Evolutionary conservation across 1,140 invertebrate species (phyloP), one percentile per base, ranked within the genome.

Genomic region (Drepana arcuata): DNA sequence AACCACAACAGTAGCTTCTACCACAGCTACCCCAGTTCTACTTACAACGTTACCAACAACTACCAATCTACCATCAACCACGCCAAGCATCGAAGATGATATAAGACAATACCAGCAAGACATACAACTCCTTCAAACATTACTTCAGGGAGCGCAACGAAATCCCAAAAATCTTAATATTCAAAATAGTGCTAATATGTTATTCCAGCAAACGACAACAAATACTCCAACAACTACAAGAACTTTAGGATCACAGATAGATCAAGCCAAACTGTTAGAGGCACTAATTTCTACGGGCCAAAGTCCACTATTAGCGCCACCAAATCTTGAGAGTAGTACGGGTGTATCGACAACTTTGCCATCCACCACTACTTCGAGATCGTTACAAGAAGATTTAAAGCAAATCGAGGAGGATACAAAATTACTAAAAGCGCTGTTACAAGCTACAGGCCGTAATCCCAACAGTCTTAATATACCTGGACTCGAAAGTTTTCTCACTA

Each of bases 401-500:
- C 53, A 57, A 16, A 48, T 57, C 24, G 48, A 57, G 34, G 48
- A 52, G 34, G 53, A 57, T 25, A 58, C 59, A 12, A 72, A 66
- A 50, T 40, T 74, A 28, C 42, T 77, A 32, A 66, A 77, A 56
- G 61, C 65, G 9, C 43, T 73, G 14, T 52, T 77, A 32, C 41
- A 34, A 35, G 50, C 41, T 29, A 57, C 54, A 27, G 57, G 49
- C 5, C 56, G 61, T 44, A 59, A 66, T 35, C 43, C 47, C 13
- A 37, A 34, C 32, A 38, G 10, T 21, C 30, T 54, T 16, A 54
- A 54, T 15, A 51, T 41, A 41, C 50, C 54, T 11, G 12, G 32
- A 27, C 31, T 52, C 30, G 41, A 53, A 34, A 38, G 15, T 39
- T 33, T 45, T 36, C 37, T 14, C 38, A 54, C 39, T 24, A 46